Percentiles rank a stretch among this genome's conserved stretches.
Evolutionary conservation across 2,113 vertebrate species (phyloP).

Genomic region (Apodemus sylvaticus): DNA sequence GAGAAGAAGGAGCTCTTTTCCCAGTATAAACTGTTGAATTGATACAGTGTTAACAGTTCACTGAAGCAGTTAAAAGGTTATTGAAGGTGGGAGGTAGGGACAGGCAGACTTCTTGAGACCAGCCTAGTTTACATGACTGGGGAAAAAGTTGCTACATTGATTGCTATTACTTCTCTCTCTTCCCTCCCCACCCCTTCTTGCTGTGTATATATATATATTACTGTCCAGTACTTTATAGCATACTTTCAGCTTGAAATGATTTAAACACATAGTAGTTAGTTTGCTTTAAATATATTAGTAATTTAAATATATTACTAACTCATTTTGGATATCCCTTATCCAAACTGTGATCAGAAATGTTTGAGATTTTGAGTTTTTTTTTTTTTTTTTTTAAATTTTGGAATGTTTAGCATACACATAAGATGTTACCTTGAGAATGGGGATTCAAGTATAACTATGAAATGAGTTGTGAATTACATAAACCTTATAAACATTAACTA

Average conservation of each 20-base stretch:
- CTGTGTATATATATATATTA: not conserved
- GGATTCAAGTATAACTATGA: not conserved
- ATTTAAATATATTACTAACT: not conserved
- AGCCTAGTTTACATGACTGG: not conserved
- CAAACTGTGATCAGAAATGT: not conserved
- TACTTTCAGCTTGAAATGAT: not conserved
- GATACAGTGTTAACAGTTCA: not conserved
- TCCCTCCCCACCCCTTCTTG: too few species aligned
- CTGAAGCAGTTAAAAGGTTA: constrained; percentile 4
- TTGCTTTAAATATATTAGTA: not conserved
- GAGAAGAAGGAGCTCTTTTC: not conserved
- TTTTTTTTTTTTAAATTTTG: not conserved
- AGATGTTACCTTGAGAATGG: not conserved
- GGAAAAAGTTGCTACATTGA: not conserved
- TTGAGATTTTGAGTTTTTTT: not conserved
- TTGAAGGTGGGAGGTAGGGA: not conserved
- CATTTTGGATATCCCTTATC: not conserved
- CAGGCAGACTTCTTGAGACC: not conserved
- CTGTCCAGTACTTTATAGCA: not conserved
- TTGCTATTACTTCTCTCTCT: too few species aligned
- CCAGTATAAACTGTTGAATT: not conserved
- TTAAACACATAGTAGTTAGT: not conserved
- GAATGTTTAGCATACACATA: not conserved
- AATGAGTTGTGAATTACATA: not conserved
- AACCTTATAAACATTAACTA: not conserved